Base-by-base conservation (phyloP, 2,888 invertebrate genomes). In the Tinea trinotella region DNA sequence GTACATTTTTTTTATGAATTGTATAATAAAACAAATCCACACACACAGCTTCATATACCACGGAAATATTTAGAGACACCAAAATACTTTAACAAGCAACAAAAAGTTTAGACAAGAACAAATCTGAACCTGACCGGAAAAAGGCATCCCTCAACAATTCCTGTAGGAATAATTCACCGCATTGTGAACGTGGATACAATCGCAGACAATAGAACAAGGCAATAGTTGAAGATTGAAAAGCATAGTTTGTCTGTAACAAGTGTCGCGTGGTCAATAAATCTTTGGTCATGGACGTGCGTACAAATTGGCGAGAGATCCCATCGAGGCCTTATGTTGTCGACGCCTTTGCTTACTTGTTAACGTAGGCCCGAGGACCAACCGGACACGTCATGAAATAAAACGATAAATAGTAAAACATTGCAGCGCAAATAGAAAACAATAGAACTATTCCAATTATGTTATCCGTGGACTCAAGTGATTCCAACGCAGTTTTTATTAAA, bases 181-280 rank as follows among this genome's bases (percentile, higher is more conserved):
- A 1, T 30, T 30, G 30, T n/a, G n/a, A 40, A 40, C 7, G 3
- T 13, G n/a, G 40, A 40, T 40, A 40, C 13, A 2, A 40, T 40
- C 40, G 12, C 15, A 15, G 40, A 40, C 40, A 40, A 40, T 40
- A 40, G 40, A 40, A 40, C 40, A 40, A 40, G n/a, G 7, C 40
- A 13, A 40, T 40, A 15, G 40, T 40, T 15, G 30, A 30, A 40
- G 13, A 40, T 40, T 40, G 40, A 40, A 40, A 40, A 40, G 40
- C 40, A 13, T 13, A 40, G 40, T 40, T 40, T 40, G 40, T 40
- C 40, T 4, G 30, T n/a, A 2, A 46, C 19, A 17, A 17, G 17
- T 46, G 66, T 76, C 77, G 79, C 78, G 77, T 78, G 76, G 64
- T 64, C 72, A 73, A 83, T 83, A 83, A 83, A 83, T 83, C 75